A percentile compares a stretch with the other conserved stretches of the same genome.
phyloP scores from a whole-genome alignment of 2,797 vertebrate genomes.

The Ptychobarbus kaznakovi region DNA sequence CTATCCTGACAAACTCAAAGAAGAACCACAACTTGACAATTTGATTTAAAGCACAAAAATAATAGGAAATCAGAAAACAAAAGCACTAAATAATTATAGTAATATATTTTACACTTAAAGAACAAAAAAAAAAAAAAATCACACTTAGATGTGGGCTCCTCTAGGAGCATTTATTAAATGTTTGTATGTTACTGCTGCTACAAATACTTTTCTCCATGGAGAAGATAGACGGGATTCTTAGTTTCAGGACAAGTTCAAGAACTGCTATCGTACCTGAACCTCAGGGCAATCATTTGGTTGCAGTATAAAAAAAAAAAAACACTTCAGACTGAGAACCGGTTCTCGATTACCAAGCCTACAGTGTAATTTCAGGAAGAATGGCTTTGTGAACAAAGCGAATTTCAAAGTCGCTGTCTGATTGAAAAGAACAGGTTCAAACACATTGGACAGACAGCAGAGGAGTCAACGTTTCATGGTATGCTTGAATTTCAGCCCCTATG shows the following conservation, averaged over 20 bases:
- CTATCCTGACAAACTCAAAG: not conserved
- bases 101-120: too few relatives aligned
- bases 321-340: not conserved
- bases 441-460: conserved; percentile 58
- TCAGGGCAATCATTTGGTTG: not conserved
- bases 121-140: too few relatives aligned
- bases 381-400: conserved; percentile 27
- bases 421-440: conserved; percentile 49
- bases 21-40: not conserved
- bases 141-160: not conserved
- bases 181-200: not conserved
- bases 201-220: not conserved
- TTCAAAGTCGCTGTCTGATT: conserved; percentile 18
- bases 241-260: not conserved
- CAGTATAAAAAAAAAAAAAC: not conserved
- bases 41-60: not conserved
- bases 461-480: conserved; percentile 52
- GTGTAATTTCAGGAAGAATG: conserved; percentile 12
- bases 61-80: too few relatives aligned
- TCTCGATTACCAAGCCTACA: not conserved
- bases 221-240: not conserved
- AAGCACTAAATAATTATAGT: too few relatives aligned
- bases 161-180: not conserved
- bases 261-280: not conserved
- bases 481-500: conserved; percentile 65